phyloP scores from a whole-genome alignment of 2,113 vertebrate genomes.

The Promerops cafer region DNA sequence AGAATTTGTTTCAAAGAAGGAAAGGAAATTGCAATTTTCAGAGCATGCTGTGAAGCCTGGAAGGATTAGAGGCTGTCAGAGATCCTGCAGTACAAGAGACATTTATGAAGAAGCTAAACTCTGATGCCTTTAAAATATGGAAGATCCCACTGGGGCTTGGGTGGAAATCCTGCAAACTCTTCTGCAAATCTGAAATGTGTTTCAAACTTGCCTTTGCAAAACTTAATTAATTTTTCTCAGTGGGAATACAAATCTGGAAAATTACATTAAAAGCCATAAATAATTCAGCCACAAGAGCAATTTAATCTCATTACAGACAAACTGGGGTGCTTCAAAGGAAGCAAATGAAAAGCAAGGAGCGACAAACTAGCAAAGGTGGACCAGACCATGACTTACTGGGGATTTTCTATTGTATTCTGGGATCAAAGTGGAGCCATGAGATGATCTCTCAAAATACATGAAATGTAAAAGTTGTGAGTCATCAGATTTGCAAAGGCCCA shows the following conservation, averaged over 20 bases:
- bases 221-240: not conserved
- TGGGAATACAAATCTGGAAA: not conserved
- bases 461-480: not conserved
- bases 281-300: not conserved
- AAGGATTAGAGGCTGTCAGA: slow-evolving; percentile 25
- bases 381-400: not conserved
- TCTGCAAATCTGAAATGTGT: not conserved
- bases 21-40: slow-evolving; percentile 30
- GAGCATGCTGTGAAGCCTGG: slow-evolving; percentile 1
- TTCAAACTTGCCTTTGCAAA: not conserved
- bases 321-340: not conserved
- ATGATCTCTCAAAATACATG: not conserved
- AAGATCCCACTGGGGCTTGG: not conserved
- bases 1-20: slow-evolving; percentile 25
- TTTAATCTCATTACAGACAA: not conserved
- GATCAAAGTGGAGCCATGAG: not conserved
- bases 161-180: not conserved
- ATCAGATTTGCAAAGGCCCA: not conserved
- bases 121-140: not conserved
- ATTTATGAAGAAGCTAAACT: not conserved
- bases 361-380: not conserved
- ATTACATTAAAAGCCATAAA: not conserved
- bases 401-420: not conserved
- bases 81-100: not conserved
- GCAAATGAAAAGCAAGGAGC: not conserved